phyloP scores from a whole-genome alignment of 2,888 invertebrate species.

The Drosophila subquinaria region DNA sequence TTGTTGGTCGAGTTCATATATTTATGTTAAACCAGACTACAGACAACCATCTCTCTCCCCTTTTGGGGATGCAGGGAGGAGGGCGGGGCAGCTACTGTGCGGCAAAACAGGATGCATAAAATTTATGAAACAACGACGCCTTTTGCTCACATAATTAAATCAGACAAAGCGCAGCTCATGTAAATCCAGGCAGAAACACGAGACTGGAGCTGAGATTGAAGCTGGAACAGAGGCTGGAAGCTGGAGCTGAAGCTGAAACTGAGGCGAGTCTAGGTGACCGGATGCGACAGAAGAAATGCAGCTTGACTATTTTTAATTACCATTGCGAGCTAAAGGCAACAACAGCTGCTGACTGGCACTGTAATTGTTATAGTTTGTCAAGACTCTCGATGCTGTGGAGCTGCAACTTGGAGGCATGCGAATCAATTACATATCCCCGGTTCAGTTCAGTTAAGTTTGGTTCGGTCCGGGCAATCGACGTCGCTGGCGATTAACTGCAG shows the following conservation, averaged over 20 bases:
- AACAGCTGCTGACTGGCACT: constrained; percentile 48
- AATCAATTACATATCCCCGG: constrained; percentile 74
- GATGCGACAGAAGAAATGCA: constrained; percentile 74
- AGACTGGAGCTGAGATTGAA: constrained; percentile 20
- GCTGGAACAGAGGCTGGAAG: neutral
- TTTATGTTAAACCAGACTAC: constrained; percentile 33
- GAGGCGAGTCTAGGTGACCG: constrained; percentile 43
- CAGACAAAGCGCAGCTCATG: constrained; percentile 76
- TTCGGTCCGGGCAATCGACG: constrained; percentile 49
- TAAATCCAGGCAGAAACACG: constrained; percentile 57
- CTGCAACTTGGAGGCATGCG: constrained; percentile 56
- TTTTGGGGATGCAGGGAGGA: constrained; percentile 1
- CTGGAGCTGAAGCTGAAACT: neutral
- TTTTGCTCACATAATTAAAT: constrained; percentile 79
- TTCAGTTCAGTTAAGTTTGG: neutral
- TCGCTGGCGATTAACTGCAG: constrained; percentile 77
- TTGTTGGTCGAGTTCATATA: constrained; percentile 24
- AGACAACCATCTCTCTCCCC: neutral
- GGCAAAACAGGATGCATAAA: constrained; percentile 71
- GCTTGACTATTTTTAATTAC: constrained; percentile 81
- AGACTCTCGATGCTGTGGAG: constrained; percentile 22
- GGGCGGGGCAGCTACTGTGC: constrained; percentile 23
- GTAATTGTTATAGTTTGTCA: constrained; percentile 79
- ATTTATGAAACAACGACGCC: constrained; percentile 80
- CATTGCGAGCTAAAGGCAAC: constrained; percentile 56